A percentile compares a stretch with the other conserved stretches of the same genome.
These are phyloP conservation scores for Eulemur coronatus DNA, from an alignment of 2,797 vertebrate genomes.

Conservation along the genomic window DNA sequence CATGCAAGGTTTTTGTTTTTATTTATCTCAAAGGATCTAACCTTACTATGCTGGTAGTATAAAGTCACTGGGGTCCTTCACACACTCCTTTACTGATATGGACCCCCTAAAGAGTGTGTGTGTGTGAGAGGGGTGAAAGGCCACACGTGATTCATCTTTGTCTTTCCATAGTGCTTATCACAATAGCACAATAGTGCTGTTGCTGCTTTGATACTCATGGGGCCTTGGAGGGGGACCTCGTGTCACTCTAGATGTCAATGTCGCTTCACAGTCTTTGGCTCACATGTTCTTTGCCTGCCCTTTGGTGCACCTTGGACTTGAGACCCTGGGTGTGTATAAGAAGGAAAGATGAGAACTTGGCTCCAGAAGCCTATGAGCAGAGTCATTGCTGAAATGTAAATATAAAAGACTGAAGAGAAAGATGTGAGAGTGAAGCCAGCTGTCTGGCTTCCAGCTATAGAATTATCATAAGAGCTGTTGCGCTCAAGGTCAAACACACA, in stretches of 20 bases:
- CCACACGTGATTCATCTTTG: background rate
- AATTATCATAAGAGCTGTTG: slow-evolving; percentile 76
- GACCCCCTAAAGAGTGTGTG: background rate
- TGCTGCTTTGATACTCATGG: background rate
- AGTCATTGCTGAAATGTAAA: slow-evolving; percentile 69
- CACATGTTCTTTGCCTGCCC: background rate
- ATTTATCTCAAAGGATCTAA: background rate
- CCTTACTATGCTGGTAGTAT: background rate
- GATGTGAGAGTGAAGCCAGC: slow-evolving; percentile 79
- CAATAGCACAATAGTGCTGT: background rate
- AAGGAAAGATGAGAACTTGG: slow-evolving; percentile 43
- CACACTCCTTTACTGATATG: background rate
- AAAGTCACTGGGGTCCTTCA: background rate
- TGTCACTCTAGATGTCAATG: background rate
- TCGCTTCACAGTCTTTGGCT: slow-evolving; percentile 52
- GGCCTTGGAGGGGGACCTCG: background rate
- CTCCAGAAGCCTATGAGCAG: slow-evolving; percentile 45
- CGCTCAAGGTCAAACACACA: slow-evolving; percentile 82
- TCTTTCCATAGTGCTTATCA: background rate
- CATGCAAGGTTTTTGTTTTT: background rate
- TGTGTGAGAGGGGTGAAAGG: fast-evolving
- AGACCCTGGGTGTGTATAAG: background rate
- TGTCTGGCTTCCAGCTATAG: slow-evolving; percentile 81
- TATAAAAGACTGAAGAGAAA: slow-evolving; percentile 78
- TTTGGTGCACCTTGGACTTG: background rate